Base-by-base conservation (phyloP, 2,797 vertebrate species). In the Bovichtus diacanthus region DNA sequence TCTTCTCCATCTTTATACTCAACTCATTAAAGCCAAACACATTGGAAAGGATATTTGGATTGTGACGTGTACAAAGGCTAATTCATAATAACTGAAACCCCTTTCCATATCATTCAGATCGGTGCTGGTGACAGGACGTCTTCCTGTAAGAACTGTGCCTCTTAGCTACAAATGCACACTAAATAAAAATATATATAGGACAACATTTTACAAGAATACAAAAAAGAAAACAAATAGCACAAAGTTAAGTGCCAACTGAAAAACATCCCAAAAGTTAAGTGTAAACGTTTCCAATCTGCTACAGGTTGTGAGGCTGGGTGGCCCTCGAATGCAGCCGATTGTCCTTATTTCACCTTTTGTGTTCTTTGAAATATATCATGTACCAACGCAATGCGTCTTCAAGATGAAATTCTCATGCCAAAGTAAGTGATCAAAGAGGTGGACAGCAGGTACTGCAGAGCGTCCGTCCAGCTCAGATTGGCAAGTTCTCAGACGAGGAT, bases 231-330 rank as follows among this genome's bases (percentile, higher is more conserved):
- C n/a, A n/a, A 34, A 84, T 81, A 90, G 86, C 86, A 87, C 87
- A 79, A 64, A 84, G 71, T 78, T 66, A 76, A 83, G 86, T 86
- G 86, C 68, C 15, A 70, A 83, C 73, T 68, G 82, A 92, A 88
- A 84, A 76, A 85, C 83, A 76, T 76, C 85, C 87, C 78, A 62
- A 85, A 72, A 65, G 68, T 83, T 84, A 70, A 87, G 81, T 93
- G 93, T 94, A 94, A 94, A 94, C 93, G 92, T 94, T 92, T 91
- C 73, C 85, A 84, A 85, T 92, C 89, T 92, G 93, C 93, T 92
- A 94, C 93, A 87, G 78, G 82, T 85, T 76, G 69, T 66, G 85
- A 90, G 87, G 82, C 76, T 74, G 69, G 66, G 85, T 90, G 87
- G 82, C 76, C 74, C 72, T 77, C 12, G 29, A 47, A 59, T 54